Conservation (phyloP, 1,140 invertebrate species). For the Anadara kagoshimensis region DNA sequence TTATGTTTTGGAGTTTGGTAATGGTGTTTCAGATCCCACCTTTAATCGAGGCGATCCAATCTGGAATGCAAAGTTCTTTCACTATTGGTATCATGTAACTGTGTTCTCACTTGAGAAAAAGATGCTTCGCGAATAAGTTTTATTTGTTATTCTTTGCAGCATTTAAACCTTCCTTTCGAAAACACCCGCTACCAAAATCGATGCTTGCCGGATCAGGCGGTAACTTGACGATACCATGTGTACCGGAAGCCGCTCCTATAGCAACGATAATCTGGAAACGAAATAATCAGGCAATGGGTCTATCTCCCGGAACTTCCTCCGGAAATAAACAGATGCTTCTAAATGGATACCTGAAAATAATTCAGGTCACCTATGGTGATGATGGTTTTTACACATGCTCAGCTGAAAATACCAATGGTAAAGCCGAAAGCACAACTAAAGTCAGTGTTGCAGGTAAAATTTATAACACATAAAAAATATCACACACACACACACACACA, state of each 20-base stretch:
- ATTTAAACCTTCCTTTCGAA: conserved; percentile 92
- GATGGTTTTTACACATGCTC: conserved; percentile 55
- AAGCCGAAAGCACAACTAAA: conserved; percentile 38
- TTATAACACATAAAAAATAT: too few relatives aligned
- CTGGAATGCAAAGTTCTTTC: too few relatives aligned
- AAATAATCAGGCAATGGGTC: conserved; percentile 83
- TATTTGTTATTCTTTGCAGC: conserved; percentile 74
- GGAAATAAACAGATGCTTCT: conserved; percentile 68
- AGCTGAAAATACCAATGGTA: conserved; percentile 53
- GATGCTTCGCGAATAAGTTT: neutral
- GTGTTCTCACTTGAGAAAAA: too few relatives aligned
- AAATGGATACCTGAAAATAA: conserved; percentile 54
- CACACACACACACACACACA: too few relatives aligned
- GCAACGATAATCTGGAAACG: conserved; percentile 88
- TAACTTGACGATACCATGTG: conserved; percentile 93
- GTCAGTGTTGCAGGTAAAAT: conserved; percentile 55
- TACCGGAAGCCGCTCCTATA: conserved; percentile 93
- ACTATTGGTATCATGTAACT: too few relatives aligned
- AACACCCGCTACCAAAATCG: conserved; percentile 89
- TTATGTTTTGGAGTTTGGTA: too few relatives aligned
- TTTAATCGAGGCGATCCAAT: too few relatives aligned
- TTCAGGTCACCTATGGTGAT: conserved; percentile 34
- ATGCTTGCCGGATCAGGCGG: conserved; percentile 92
- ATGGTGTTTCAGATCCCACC: too few relatives aligned
- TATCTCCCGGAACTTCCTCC: conserved; percentile 33